A percentile compares a stretch with the other conserved stretches of the same genome.
Conservation (phyloP, 1,140 invertebrate genomes). For the Trachymyrmex cornetzi region DNA sequence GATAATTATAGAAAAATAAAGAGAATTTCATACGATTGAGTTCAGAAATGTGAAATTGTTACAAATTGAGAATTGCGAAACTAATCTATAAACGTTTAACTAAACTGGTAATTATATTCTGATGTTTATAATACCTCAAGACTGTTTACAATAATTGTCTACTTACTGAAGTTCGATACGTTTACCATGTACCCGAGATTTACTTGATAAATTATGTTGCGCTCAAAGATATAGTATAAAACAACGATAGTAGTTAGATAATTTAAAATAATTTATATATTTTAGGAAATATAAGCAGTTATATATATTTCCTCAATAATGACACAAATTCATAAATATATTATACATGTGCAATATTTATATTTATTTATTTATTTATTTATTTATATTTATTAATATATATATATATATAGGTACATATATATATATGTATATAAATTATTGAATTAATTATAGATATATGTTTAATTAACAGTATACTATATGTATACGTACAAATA, state of each 20-base stretch:
- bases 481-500: not conserved
- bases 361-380: conserved; percentile 1
- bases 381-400: not conserved
- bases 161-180: not conserved
- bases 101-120: conserved; percentile 4
- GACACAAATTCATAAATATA: not conserved
- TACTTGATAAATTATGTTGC: conserved; percentile 17
- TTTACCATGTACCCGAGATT: not conserved
- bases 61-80: not conserved
- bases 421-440: not conserved
- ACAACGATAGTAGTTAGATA: conserved; percentile 11
- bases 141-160: conserved; percentile 33
- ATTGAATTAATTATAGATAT: no score
- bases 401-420: not conserved
- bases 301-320: not conserved
- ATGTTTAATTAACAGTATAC: no score
- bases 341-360: not conserved
- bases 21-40: not conserved
- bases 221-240: not conserved
- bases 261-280: conserved; percentile 3
- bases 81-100: conserved; percentile 27
- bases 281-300: not conserved
- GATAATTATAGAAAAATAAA: conserved; percentile 25
- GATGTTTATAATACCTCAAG: conserved; percentile 15
- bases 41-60: not conserved